Evolutionary conservation across 2,113 vertebrate genomes (phyloP).

Genomic region (Entomyzon cyanotis): DNA sequence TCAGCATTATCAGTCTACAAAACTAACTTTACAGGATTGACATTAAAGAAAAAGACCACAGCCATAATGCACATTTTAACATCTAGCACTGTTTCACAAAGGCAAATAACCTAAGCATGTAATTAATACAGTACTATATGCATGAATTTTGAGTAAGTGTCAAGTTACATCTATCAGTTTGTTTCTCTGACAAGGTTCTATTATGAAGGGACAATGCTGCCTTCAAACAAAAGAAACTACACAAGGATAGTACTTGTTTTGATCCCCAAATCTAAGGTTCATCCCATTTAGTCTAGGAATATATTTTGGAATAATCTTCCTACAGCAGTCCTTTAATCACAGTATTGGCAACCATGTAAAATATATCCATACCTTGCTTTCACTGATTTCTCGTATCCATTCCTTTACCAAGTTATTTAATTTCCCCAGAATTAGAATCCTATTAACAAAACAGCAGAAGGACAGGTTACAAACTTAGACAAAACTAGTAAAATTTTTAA

Average conservation of each 20-base stretch:
- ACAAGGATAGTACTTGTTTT: neutral
- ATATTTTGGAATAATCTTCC: neutral
- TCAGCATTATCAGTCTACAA: neutral
- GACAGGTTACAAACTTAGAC: neutral
- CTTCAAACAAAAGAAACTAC: neutral
- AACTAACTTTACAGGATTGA: neutral
- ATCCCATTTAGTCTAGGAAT: neutral
- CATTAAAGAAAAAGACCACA: neutral
- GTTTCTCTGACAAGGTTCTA: neutral
- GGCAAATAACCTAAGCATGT: neutral
- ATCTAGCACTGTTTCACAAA: neutral
- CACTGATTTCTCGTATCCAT: conserved; percentile 90
- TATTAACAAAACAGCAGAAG: conserved; percentile 67
- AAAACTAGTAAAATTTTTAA: neutral
- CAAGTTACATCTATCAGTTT: neutral
- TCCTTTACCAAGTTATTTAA: conserved; percentile 88
- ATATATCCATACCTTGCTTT: conserved; percentile 81
- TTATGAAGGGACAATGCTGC: neutral
- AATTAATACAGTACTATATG: neutral
- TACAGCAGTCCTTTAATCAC: neutral
- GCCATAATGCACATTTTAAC: neutral
- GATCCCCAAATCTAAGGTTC: neutral
- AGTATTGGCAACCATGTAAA: neutral
- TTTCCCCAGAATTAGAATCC: conserved; percentile 88
- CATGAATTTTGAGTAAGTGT: neutral